Evolutionary conservation across 2,797 vertebrate genomes (phyloP), one percentile per base, ranked within the genome.

Genomic region (Urophycis tenuis): DNA sequence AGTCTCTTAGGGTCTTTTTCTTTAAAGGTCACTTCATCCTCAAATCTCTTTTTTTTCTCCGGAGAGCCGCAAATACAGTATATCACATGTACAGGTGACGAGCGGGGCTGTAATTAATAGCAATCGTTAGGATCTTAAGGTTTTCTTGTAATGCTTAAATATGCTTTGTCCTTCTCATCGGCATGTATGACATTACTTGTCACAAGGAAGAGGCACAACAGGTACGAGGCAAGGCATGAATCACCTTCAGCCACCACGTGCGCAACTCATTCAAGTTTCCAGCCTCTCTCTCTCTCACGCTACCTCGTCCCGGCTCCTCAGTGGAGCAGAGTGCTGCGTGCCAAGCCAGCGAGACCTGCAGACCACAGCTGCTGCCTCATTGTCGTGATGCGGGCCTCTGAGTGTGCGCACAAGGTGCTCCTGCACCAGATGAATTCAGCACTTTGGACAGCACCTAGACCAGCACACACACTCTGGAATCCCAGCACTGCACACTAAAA

Each of bases 381-480:
- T 60, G 53, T 60, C 19, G 12, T 81, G 78, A 85, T 85, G 79
- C 84, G 88, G 91, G 91, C 88, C 88, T 86, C 86, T 86, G 82
- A 25, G 60, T 29, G 60, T 29, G 60, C 60, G 29, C 82, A 86
- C 90, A 93, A 94, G 93, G 94, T 94, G 92, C 92, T 91, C 84
- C 85, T 83, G 84, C n/a, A 15, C 60, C 82, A 78, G 86, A 91
- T 90, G 91, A 93, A 91, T 94, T 94, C 94, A 94, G 94, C 94
- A 94, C 94, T 92, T 93, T 94, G 94, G 94, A 94, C 94, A 94
- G 91, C 94, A 94, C 93, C 94, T 93, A 87, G 81, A 85, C 87
- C 86, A 86, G 87, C 90, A 91, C 88, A 91, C 88, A 84, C 85
- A 86, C 85, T 77, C 85, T 90, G 88, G 85, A 84, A 88, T 87